Base-by-base conservation (phyloP, 2,888 invertebrate genomes). In the Hydraecia micacea region DNA sequence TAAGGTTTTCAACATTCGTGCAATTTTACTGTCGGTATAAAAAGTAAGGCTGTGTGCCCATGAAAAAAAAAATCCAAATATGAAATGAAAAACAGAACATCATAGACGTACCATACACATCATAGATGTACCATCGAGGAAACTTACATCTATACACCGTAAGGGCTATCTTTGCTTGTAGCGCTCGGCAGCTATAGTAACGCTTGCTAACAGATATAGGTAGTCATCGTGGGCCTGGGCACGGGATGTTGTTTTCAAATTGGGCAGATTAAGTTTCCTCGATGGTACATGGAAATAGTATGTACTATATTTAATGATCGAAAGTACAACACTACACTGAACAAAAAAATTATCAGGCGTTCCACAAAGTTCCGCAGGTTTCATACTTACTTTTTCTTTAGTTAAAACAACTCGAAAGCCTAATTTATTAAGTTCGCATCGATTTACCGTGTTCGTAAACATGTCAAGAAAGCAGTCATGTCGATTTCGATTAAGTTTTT, bases 401-500 rank as follows among this genome's bases (percentile, higher is more conserved):
- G 28, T 67, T 39, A 15, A 66, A 67, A 73, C 42, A 62, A 69
- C 39, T 36, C 9, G 21, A 66, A 71, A 71, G 52, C n/a, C 11
- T 15, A 62, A 84, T 83, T 81, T 77, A 85, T 85, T 32, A 81
- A 74, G 13, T 78, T 58, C 78, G 46, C 74, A 66, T 81, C 69
- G 66, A 85, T 85, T 82, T 83, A 79, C 75, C 42, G 75, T 72
- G 83, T 85, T 83, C 86, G 71, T 84, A 86, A 84, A 84, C 76
- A 84, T 79, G 73, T 83, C 86, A 79, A 52, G 68, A 83, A 74
- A 84, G 71, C 83, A 76, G 86, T 83, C 68, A 84, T 72, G 83
- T 74, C 79, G 75, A 72, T 79, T 79, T 84, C 75, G 70, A 83
- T 83, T 79, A 82, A 70, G 60, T 85, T 79, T 86, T 84, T 84